A percentile compares a stretch with the other conserved stretches of the same genome.
These are phyloP conservation scores for Hippocampus comes DNA, from an alignment of 2,113 vertebrate genomes.

Conservation along the genomic window DNA sequence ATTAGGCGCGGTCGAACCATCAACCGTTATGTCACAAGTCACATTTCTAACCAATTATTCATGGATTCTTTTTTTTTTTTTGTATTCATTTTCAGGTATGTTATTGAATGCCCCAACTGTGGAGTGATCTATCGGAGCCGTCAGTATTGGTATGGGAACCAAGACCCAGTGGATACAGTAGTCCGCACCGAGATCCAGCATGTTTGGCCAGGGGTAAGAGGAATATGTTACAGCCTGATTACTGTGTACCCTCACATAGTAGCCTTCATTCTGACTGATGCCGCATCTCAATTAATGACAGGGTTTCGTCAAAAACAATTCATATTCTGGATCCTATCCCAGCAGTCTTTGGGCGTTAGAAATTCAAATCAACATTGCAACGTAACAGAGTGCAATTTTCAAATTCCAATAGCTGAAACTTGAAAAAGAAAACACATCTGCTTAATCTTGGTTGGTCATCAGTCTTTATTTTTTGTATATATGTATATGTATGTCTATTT, in stretches of 20 bases:
- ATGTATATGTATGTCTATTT: no score
- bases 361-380: no score
- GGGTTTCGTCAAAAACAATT: no score
- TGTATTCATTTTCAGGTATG: slow-evolving; percentile 76
- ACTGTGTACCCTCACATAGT: not conserved
- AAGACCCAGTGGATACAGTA: slow-evolving; percentile 96
- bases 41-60: not conserved
- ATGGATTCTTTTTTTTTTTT: not conserved
- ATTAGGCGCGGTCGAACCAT: not conserved
- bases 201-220: slow-evolving; percentile 92
- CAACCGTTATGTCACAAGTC: not conserved
- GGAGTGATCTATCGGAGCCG: slow-evolving; percentile 96
- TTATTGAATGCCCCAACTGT: slow-evolving; percentile 95
- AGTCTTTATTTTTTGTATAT: no score
- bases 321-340: no score
- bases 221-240: not conserved
- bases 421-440: no score
- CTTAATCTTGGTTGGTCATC: no score
- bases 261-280: not conserved
- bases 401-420: no score
- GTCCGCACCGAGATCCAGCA: slow-evolving; percentile 98
- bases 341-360: no score
- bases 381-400: no score
- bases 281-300: no score
- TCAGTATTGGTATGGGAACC: slow-evolving; percentile 98